Percentiles rank a stretch among this genome's conserved stretches.
Conservation (phyloP, 2,888 invertebrate species). For the Axea sp. region DNA sequence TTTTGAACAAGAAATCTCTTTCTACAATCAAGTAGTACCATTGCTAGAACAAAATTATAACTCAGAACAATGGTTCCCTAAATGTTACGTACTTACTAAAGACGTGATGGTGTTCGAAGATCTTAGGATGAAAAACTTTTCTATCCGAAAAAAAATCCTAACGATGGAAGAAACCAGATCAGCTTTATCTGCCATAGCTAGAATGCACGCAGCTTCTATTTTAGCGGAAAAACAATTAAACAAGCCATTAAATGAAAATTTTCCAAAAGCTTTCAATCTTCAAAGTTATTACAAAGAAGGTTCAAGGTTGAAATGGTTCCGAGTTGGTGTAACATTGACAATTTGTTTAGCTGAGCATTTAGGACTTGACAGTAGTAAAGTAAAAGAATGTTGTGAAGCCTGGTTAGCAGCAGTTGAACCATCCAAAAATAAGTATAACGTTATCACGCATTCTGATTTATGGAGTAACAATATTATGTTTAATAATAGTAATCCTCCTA, state of each 20-base stretch:
- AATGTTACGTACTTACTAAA: conserved; percentile 71
- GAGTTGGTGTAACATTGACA: conserved; percentile 13
- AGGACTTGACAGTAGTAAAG: conserved; percentile 35
- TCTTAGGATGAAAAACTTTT: conserved; percentile 71
- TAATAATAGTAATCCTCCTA: conserved; percentile 79
- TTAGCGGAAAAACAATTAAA: conserved; percentile 69
- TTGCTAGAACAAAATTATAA: conserved; percentile 70
- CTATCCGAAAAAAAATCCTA: conserved; percentile 61
- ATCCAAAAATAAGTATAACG: conserved; percentile 70
- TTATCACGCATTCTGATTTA: conserved; percentile 83
- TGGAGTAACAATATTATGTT: conserved; percentile 85
- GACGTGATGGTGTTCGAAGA: conserved; percentile 78
- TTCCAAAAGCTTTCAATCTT: conserved; percentile 65
- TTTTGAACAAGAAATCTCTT: conserved; percentile 80
- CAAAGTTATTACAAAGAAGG: conserved; percentile 60
- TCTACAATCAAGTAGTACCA: conserved; percentile 79
- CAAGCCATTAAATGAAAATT: conserved; percentile 65
- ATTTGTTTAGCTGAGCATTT: conserved; percentile 67
- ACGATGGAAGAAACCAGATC: conserved; percentile 66
- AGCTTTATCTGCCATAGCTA: conserved; percentile 69
- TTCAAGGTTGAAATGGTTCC: conserved; percentile 39
- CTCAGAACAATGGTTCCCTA: conserved; percentile 71
- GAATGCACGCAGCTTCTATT: conserved; percentile 73
- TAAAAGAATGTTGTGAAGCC: conserved; percentile 32
- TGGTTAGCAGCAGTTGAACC: conserved; percentile 39